phyloP scores from a whole-genome alignment of 1,140 invertebrate species.

The Neoseiulus cucumeris region DNA sequence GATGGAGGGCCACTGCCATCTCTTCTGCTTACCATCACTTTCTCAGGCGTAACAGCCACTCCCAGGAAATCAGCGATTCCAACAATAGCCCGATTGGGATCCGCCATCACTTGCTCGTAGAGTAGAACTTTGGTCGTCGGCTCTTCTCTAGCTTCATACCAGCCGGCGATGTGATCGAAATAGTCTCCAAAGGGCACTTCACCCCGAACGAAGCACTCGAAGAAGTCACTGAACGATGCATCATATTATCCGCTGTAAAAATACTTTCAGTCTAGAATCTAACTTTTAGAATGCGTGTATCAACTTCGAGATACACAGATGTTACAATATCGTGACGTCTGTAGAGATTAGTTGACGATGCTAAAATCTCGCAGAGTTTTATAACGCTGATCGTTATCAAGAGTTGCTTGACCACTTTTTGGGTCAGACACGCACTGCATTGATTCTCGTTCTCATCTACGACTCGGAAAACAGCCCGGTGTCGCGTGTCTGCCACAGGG shows the following conservation, averaged over 20 bases:
- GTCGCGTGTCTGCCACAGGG: too few species aligned
- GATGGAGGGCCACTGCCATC: background rate
- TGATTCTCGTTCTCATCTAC: too few species aligned
- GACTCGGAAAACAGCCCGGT: too few species aligned
- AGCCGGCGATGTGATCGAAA: slow-evolving; percentile 16
- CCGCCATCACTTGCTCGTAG: background rate
- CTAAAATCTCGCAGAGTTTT: too few species aligned
- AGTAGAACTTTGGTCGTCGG: background rate
- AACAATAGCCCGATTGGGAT: background rate
- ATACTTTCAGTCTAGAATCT: background rate
- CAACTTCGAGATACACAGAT: too few species aligned
- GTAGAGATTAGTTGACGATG: too few species aligned
- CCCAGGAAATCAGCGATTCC: background rate
- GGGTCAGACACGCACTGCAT: too few species aligned
- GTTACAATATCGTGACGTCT: too few species aligned
- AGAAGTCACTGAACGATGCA: background rate
- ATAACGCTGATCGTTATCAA: too few species aligned
- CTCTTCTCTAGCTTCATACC: slow-evolving; percentile 12
- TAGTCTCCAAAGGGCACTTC: slow-evolving; percentile 15
- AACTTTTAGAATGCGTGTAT: too few species aligned
- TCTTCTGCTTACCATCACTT: background rate
- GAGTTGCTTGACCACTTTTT: too few species aligned
- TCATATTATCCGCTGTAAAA: slow-evolving; percentile 1
- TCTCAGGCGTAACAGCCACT: background rate
- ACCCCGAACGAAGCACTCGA: slow-evolving; percentile 14